phyloP scores from a whole-genome alignment of 2,888 invertebrate genomes.

The Epinotia ramella region DNA sequence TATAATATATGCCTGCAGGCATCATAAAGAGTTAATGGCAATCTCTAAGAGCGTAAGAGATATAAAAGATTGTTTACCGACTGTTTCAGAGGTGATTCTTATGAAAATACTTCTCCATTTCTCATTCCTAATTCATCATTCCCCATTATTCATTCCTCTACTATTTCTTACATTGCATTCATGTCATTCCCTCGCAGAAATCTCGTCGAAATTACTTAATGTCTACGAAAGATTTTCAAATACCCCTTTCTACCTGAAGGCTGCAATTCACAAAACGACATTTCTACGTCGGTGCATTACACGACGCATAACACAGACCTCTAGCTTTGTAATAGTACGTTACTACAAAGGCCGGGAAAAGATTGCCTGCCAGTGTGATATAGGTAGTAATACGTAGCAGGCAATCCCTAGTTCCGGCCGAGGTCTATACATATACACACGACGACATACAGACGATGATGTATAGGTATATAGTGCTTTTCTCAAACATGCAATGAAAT shows the following conservation, averaged over 20 bases:
- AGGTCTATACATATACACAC: too few relatives aligned
- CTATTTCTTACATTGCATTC: not conserved
- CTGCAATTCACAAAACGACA: not conserved
- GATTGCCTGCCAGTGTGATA: too few relatives aligned
- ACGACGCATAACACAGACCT: not conserved
- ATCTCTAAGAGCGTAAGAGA: too few relatives aligned
- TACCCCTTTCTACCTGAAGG: not conserved
- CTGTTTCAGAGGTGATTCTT: not conserved
- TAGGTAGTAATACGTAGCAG: too few relatives aligned
- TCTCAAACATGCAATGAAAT: too few relatives aligned
- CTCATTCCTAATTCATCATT: not conserved
- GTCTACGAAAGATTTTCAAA: not conserved
- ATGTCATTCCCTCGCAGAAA: not conserved
- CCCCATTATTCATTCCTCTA: not conserved
- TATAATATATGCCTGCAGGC: too few relatives aligned
- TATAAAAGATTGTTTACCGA: too few relatives aligned
- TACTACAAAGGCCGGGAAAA: too few relatives aligned
- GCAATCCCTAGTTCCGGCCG: too few relatives aligned
- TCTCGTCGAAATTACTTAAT: not conserved
- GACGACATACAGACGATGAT: too few relatives aligned
- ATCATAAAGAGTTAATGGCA: too few relatives aligned
- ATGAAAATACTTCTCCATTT: not conserved
- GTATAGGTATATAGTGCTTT: too few relatives aligned
- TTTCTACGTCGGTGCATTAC: not conserved
- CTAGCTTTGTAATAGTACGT: not conserved